Conservation (phyloP, 1,140 invertebrate genomes). For the Theocolax elegans region DNA sequence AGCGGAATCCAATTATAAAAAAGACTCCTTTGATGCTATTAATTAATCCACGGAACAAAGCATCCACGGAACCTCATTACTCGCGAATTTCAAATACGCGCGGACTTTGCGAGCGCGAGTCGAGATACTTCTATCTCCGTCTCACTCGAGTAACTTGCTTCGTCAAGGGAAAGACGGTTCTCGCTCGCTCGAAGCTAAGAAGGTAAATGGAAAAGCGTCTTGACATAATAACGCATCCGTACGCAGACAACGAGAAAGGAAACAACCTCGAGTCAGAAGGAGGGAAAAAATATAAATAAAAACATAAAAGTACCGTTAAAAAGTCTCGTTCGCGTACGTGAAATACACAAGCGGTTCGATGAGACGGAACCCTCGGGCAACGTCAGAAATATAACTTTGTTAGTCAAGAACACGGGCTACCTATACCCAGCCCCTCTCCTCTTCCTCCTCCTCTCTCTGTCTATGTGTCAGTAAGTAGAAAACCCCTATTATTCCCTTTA, state of each 20-base stretch:
- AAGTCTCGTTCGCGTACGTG: too few species aligned
- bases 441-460: too few species aligned
- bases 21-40: conserved; percentile 1
- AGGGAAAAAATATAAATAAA: too few species aligned
- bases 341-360: too few species aligned
- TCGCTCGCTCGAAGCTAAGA: neutral
- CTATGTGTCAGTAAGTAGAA: too few species aligned
- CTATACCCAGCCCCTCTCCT: too few species aligned
- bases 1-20: conserved; percentile 26
- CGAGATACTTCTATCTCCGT: neutral
- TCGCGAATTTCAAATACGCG: conserved; percentile 13
- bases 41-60: conserved; percentile 23
- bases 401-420: too few species aligned
- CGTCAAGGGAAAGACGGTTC: conserved; percentile 2
- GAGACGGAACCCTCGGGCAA: too few species aligned
- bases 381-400: too few species aligned
- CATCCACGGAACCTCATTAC: conserved; percentile 9
- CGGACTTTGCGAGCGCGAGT: neutral
- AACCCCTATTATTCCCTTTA: too few species aligned
- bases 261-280: neutral
- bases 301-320: conserved; percentile 7
- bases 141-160: neutral
- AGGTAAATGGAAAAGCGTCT: conserved; percentile 2
- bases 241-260: neutral
- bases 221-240: neutral